Evolutionary conservation across 1,140 invertebrate genomes (phyloP), one percentile per base, ranked within the genome.

Genomic region (Pentalonia nigronervosa): DNA sequence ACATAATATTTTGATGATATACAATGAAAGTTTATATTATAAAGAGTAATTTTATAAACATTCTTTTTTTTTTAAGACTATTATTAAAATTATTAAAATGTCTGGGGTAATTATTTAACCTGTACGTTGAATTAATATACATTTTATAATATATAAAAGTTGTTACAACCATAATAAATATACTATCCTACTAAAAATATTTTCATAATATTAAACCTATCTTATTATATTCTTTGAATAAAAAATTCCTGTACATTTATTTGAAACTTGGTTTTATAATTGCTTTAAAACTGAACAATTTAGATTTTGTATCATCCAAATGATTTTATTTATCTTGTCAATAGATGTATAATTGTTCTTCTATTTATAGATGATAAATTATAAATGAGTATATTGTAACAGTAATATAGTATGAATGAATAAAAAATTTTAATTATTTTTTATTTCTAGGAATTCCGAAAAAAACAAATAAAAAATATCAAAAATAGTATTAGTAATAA

Each of bases 401-500:
- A 45, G 21, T 84, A 84, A 14, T 45, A 11, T 14, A 84, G 21
- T 53, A 53, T 53, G 45, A 45, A 25, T 45, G 45, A 41, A 25
- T 86, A 45, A 41, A 41, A 41, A 2, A 2, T 41, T 41, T 41
- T 41, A 41, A 45, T 45, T 20, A 20, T 76, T 76, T 76, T 76
- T n/a, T n/a, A 76, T 76, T 56, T 91, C 45, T 81, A 91, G 90
- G 48, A 91, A 53, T 8, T 48, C 11, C 41, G 7, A 76, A 91
- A 36, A 2, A 76, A 91, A 23, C 56, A 45, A 34, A 34, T 11
- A 1, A 91, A 81, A 47, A 91, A 21, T 81, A 21, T 41, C 1
- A 67, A 67, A 56, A 89, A 56, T 90, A 67, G 14, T 47, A 60
- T 36, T 7, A 48, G 20, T 30, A 76, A 76, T 34, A 50, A 48